These are phyloP conservation scores for Melieria crassipennis DNA, from an alignment of 2,888 invertebrate genomes.

Conservation along the genomic window DNA sequence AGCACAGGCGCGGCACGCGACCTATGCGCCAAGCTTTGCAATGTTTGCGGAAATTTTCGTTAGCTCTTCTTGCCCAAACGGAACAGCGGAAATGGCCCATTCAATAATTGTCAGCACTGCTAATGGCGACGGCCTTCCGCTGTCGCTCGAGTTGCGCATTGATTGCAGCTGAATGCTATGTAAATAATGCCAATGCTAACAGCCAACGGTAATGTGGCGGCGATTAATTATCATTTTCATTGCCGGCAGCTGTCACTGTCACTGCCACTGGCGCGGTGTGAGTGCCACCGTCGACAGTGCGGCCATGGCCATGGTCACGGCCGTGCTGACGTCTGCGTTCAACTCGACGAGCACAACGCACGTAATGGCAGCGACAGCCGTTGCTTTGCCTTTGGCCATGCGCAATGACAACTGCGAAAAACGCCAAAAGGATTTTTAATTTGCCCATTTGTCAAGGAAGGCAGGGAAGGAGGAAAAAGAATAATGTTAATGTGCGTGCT, in stretches of 20 bases:
- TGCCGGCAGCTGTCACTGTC: slow-evolving; percentile 22
- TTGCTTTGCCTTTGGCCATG: too few relatives aligned
- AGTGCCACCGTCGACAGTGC: slow-evolving; percentile 2
- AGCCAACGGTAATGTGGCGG: slow-evolving; percentile 12
- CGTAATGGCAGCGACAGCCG: background rate
- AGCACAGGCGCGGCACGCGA: background rate
- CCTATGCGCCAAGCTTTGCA: background rate
- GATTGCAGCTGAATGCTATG: background rate
- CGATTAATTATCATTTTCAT: slow-evolving; percentile 32
- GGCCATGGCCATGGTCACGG: slow-evolving; percentile 8
- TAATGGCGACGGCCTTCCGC: too few relatives aligned
- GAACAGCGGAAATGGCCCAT: too few relatives aligned
- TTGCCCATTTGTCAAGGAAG: background rate
- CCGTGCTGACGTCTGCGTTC: background rate
- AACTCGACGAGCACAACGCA: background rate
- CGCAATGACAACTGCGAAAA: background rate
- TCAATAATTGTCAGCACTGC: too few relatives aligned
- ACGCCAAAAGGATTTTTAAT: slow-evolving; percentile 8
- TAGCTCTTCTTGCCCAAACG: too few relatives aligned
- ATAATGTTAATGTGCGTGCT: background rate
- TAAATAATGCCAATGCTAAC: background rate
- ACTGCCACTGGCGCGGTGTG: slow-evolving; percentile 2
- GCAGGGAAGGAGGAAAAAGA: background rate
- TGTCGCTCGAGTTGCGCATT: background rate
- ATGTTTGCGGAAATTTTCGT: background rate